These are phyloP conservation scores for Barnardius zonarius DNA, from an alignment of 2,113 vertebrate genomes.

Conservation along the genomic window DNA sequence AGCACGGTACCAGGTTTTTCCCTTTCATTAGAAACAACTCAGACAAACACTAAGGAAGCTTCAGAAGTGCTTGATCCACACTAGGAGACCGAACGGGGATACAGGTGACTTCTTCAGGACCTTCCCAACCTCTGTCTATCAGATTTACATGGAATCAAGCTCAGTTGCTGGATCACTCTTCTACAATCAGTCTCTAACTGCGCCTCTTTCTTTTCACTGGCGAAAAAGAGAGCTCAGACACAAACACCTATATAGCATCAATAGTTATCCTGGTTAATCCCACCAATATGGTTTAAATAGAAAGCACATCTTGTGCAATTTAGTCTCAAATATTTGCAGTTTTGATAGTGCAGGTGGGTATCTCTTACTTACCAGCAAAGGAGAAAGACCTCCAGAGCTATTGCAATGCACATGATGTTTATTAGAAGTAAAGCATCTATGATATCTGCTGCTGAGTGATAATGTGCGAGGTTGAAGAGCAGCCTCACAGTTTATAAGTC, in stretches of 20 bases:
- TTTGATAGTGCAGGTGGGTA: background rate
- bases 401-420: background rate
- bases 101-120: background rate
- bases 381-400: background rate
- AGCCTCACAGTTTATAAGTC: conserved; percentile 6
- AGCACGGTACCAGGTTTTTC: background rate
- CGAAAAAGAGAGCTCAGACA: background rate
- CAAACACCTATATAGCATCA: background rate
- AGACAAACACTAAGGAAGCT: background rate
- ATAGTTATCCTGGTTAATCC: background rate
- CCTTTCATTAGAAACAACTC: background rate
- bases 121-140: background rate
- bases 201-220: background rate
- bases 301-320: background rate
- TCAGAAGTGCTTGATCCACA: background rate
- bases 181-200: background rate
- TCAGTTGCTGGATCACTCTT: background rate
- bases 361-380: background rate
- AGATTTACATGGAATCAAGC: background rate
- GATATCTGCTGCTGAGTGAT: conserved; percentile 33
- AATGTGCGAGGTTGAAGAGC: conserved; percentile 23
- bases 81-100: background rate
- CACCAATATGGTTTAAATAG: background rate
- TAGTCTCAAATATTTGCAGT: background rate
- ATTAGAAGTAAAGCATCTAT: background rate